A percentile compares a stretch with the other conserved stretches of the same genome.
Evolutionary conservation across 2,797 vertebrate genomes (phyloP).

Genomic region (Danio choprae): DNA sequence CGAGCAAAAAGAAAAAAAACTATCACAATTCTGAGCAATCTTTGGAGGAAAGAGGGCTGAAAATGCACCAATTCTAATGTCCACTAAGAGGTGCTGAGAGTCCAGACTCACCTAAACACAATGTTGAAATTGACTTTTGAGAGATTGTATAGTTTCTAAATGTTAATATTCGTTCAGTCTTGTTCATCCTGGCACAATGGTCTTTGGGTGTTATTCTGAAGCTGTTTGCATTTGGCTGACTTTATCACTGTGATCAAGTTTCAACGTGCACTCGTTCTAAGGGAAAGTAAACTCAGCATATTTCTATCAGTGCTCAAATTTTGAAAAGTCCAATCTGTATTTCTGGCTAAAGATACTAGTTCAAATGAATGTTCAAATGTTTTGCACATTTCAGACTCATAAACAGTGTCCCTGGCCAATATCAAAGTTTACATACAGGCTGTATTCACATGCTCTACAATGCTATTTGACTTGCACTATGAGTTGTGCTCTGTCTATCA

Average conservation of each 20-base stretch:
- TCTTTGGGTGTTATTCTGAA: background rate
- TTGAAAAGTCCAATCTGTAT: background rate
- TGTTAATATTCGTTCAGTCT: background rate
- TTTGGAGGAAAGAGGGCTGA: too few species aligned
- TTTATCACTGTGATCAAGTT: background rate
- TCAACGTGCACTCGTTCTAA: background rate
- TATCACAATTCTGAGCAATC: too few species aligned
- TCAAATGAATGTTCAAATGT: background rate
- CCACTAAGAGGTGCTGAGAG: too few species aligned
- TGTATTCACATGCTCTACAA: background rate
- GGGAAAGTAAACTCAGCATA: background rate
- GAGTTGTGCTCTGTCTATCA: background rate
- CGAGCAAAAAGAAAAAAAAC: too few species aligned
- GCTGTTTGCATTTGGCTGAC: background rate
- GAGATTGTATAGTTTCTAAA: background rate
- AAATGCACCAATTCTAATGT: too few species aligned
- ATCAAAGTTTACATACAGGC: background rate
- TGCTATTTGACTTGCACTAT: too few species aligned
- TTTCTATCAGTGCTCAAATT: background rate
- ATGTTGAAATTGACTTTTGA: background rate
- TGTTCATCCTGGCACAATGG: background rate
- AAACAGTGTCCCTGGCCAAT: background rate
- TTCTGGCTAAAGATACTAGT: background rate
- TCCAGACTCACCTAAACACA: background rate
- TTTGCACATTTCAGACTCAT: constrained; percentile 1